These are phyloP conservation scores for Pollenia amentaria DNA, from an alignment of 2,888 invertebrate genomes.

Conservation along the genomic window DNA sequence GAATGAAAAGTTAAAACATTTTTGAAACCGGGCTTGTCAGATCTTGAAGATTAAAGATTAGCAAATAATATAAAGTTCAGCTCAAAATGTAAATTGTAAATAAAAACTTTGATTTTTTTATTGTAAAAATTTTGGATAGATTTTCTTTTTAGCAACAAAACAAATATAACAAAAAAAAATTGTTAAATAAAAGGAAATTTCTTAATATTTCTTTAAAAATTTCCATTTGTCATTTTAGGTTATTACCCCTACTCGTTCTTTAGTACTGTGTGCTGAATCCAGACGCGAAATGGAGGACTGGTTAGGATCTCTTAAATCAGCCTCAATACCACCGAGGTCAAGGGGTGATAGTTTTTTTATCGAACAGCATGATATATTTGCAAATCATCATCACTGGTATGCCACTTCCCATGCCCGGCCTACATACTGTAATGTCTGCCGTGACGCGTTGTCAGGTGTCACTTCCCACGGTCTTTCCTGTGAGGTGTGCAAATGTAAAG, in stretches of 20 bases:
- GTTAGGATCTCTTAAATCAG: slow-evolving; percentile 92
- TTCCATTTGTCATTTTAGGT: slow-evolving; percentile 74
- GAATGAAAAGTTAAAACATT: too few species aligned
- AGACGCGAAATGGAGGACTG: slow-evolving; percentile 96
- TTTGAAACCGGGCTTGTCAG: too few species aligned
- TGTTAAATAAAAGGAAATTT: too few species aligned
- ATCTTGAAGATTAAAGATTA: too few species aligned
- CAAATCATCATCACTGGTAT: slow-evolving; percentile 92
- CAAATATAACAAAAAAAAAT: too few species aligned
- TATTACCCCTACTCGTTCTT: slow-evolving; percentile 91
- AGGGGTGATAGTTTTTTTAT: slow-evolving; percentile 85
- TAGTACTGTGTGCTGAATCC: slow-evolving; percentile 92
- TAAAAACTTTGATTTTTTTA: too few species aligned
- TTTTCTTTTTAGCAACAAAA: too few species aligned
- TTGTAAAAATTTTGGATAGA: too few species aligned
- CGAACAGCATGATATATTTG: slow-evolving; percentile 88
- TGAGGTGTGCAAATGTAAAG: slow-evolving; percentile 98
- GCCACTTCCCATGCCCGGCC: slow-evolving; percentile 97
- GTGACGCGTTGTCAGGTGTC: slow-evolving; percentile 96
- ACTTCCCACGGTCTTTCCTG: slow-evolving; percentile 98
- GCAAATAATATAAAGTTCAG: too few species aligned
- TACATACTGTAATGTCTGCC: slow-evolving; percentile 98
- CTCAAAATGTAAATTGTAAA: too few species aligned
- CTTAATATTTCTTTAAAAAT: too few species aligned
- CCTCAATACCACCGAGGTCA: slow-evolving; percentile 85